Evolutionary conservation across 2,888 invertebrate species (phyloP), one percentile per base, ranked within the genome.

Genomic region (Mantis religiosa): DNA sequence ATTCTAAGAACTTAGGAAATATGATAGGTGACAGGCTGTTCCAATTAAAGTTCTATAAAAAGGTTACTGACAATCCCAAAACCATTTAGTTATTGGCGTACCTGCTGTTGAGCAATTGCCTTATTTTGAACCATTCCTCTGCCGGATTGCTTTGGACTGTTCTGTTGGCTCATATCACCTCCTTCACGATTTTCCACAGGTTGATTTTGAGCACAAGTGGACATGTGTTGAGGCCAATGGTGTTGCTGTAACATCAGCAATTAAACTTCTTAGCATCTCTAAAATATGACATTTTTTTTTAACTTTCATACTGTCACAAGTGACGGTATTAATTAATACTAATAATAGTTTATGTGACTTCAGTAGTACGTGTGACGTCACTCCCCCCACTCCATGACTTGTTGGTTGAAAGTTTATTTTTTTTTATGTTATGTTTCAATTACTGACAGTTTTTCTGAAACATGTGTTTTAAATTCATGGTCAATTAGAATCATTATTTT

Each of bases 141-240:
- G 71, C 54, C 28, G 8, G 84, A 81, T 15, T 71, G 47, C 34
- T 85, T 28, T 2, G 85, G 85, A 82, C 47, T 82, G 9, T 28
- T 82, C 28, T 34, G 82, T 20, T 82, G 82, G 20, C 15, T 81
- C n/a, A 28, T 14, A 14, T 47, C 84, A 15, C 82, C 85, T 8
- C 88, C 88, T 20, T 41, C 82, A 25, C 54, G 27, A 27, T 25
- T 28, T 8, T 47, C 54, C 41, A 28, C 71, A 28, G 47, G 34
- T n/a, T 88, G 47, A 41, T 87, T 87, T 34, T 95, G 95, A 2
- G 95, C 94, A 91, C 96, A 96, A 83, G 94, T 94, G 88, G 93
- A 92, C 94, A 95, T 96, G 93, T 98, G 98, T 14, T 94, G 93
- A 1, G 96, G 93, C 98, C 98, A 98, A 93, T 98, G 98, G 91